Evolutionary conservation across 2,888 invertebrate genomes (phyloP), one percentile per base, ranked within the genome.

Genomic region (Philhelius pedissequus): DNA sequence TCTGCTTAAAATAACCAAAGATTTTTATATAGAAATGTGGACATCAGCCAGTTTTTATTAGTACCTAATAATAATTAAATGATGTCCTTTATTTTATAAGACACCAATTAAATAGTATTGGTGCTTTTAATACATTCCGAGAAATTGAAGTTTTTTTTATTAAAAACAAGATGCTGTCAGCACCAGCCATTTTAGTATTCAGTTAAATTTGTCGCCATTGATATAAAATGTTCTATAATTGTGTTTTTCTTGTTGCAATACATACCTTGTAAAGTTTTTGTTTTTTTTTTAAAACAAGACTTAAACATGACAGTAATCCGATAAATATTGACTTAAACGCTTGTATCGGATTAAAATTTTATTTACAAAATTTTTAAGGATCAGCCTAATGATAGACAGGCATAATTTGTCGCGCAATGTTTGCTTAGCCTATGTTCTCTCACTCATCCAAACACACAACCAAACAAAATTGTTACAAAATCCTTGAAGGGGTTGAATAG

Each of bases 291-390:
- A 66, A 73, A 83, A 69, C 78, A 73, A 45, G 35, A 20, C 69
- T 30, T 69, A 45, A 79, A 87, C 87, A 87, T 90, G 91, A 90
- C 91, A 89, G 86, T 91, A 91, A 91, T 90, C 91, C 90, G 88
- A 89, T 91, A 91, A 91, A 91, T 91, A 89, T 91, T 91, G 90
- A 90, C 91, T 91, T 89, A 91, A 91, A 88, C 89, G 90, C 89
- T 90, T 89, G 89, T 88, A 90, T 87, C 90, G 90, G 91, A 89
- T 91, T 91, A 91, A 89, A 89, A 88, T 75, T 74, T 64, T 75
- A 79, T 84, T 84, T 84, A 84, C 83, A 84, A 83, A 83, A 32
- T 83, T 54, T 81, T n/a, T 0, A 83, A 69, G 78, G 73, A 83
- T 83, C 58, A 74, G 40, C 32, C 74, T 70, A 64, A 83, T 74